Base-by-base conservation (phyloP, 2,888 invertebrate species). In the Eupithecia tripunctaria region DNA sequence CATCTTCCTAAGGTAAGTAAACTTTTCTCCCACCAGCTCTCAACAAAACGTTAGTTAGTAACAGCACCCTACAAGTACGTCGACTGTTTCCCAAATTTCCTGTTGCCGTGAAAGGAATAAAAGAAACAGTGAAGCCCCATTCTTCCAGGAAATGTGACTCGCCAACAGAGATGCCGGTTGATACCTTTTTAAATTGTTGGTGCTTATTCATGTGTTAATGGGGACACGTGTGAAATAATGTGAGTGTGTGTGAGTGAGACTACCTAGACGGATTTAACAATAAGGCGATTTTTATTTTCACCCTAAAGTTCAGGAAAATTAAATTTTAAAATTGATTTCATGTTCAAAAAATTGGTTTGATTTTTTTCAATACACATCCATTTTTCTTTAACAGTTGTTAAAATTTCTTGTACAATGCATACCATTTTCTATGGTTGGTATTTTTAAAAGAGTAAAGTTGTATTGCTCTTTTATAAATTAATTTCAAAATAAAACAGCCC, bases 401-500 rank as follows among this genome's bases (percentile, higher is more conserved):
- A n/a, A n/a, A n/a, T n/a, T n/a, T n/a, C 14, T 41, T 41, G 38
- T 14, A 41, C 38, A 2, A 41, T 12, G 38, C 38, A 41, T 12
- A 41, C 25, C 47, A 8, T n/a, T 47, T n/a, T 18, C 43, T n/a
- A n/a, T n/a, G n/a, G n/a, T 47, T n/a, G 47, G 47, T 51, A 21
- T 51, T 51, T 51, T 10, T 21, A n/a, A 43, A 47, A 18, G 18
- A 18, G 43, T 43, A 43, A 43, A 15, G 4, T 43, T 43, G 36
- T 18, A 3, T 43, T 5, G 1, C 47, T 2, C n/a, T 1, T 51
- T 64, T 25, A 63, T 72, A 67, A 74, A 74, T 76, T 76, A 76
- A 78, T 77, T 67, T 76, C 69, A 69, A 63, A 68, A 76, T 77
- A 79, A 82, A 82, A 80, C 75, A 79, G 73, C 73, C 71, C 70